Conservation (phyloP, 2,797 vertebrate species). For the Luscinia megarhynchos region DNA sequence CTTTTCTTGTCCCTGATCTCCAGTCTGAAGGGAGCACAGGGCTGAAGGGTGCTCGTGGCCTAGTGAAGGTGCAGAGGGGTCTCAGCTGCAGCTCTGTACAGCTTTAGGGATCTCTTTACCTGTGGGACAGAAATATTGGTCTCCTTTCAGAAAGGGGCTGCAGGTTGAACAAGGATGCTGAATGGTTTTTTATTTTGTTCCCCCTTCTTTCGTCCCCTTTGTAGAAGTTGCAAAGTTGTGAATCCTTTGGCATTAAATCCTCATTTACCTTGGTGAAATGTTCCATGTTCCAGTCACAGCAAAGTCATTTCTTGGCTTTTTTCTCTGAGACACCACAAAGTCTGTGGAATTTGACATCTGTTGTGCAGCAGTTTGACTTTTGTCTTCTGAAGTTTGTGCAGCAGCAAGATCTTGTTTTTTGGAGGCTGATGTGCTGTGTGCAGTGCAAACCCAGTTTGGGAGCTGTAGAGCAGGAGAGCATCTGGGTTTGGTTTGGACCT, state of each 20-base stretch:
- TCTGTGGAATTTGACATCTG: not conserved
- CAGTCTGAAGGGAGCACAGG: not conserved
- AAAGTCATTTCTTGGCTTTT: not conserved
- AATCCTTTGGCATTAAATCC: not conserved
- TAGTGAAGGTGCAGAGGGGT: rapidly evolving
- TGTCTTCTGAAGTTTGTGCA: not conserved
- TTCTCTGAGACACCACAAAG: not conserved
- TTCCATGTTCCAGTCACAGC: not conserved
- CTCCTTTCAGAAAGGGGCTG: not conserved
- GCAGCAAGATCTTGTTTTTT: not conserved
- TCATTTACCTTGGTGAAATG: not conserved
- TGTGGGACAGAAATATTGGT: not conserved
- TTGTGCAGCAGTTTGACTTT: not conserved
- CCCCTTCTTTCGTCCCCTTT: not conserved
- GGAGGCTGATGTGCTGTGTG: not conserved
- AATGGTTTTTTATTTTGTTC: not conserved
- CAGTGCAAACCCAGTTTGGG: not conserved
- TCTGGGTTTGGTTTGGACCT: rapidly evolving
- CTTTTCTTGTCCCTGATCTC: not conserved
- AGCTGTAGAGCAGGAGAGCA: rapidly evolving
- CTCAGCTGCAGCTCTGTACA: not conserved
- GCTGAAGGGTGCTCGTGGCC: not conserved
- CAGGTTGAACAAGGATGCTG: not conserved
- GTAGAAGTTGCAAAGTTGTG: not conserved
- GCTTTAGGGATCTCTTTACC: not conserved